Base-by-base conservation (phyloP, 2,888 invertebrate genomes). In the Phengaris alcon region DNA sequence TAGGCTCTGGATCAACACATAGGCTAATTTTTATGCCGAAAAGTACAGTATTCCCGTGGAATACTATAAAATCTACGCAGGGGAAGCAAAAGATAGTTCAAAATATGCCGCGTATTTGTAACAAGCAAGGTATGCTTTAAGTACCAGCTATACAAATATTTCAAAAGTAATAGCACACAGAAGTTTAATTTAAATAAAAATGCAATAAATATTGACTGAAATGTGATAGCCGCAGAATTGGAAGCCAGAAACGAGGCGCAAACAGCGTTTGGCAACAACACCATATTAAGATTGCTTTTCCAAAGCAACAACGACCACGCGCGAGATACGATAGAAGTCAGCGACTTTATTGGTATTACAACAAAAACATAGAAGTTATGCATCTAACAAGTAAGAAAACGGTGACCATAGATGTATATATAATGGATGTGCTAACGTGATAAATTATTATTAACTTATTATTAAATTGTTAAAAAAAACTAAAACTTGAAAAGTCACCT, bases 241-340 rank as follows among this genome's bases (percentile, higher is more conserved):
- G 79, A 79, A 80, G 80, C 79, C 79, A 79, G 80, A 80, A 81
- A 81, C 77, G 78, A 77, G 78, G 78, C 81, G 84, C 82, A 84
- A 86, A 87, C 84, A 85, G 84, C 87, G 88, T 88, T 92, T 91
- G 91, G 91, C 91, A 91, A 89, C 89, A 87, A 88, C 88, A 87
- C 88, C 88, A 87, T 86, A 90, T 86, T 87, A 87, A 89, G 90
- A 92, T 91, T 90, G 91, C 88, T 90, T 91, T 90, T 88, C 87
- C 84, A 87, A 86, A 85, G 86, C 86, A 85, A 86, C 86, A 85
- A 84, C 83, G 85, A 83, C 84, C 84, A 81, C 83, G 86, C 86
- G 90, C 88, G 88, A 85, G 88, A 88, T 86, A 86, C 86, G 85
- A 84, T 88, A 89, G 84, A 90, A 91, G 86, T 92, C 91, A 87